Evolutionary conservation across 2,888 invertebrate genomes (phyloP), one percentile per base, ranked within the genome.

Genomic region (Dynastes maya): DNA sequence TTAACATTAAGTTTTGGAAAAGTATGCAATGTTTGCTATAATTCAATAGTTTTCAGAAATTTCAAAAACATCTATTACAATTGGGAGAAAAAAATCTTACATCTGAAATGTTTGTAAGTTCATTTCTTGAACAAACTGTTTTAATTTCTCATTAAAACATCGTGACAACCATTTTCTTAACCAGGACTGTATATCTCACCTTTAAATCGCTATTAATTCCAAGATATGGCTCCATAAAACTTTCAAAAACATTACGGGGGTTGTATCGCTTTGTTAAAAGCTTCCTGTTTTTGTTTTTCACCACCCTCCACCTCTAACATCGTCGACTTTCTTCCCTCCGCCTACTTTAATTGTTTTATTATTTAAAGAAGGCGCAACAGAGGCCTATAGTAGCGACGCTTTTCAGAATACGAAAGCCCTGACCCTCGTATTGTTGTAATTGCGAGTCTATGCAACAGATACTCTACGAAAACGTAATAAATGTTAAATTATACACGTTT

Each of bases 131-230:
- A 22, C 22, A 22, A 22, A 22, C 22, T 22, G 22, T 22, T 22
- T 22, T 22, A 22, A 22, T 22, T 22, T 22, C 22, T 22, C 22
- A 22, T 45, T 9, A 2, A 45, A 8, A 45, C 11, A 45, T 1
- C 8, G 11, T 45, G 9, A 8, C 8, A 5, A 5, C 6, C 37
- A 5, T 37, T 37, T 37, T 37, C 6, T 6, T 45, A 45, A 45
- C 8, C 45, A 32, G 11, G 32, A 27, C 29, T 63, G 13, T 32
- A 32, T 63, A 63, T 29, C 13, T 63, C 13, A n/a, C 5, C 13
- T 82, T 81, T 83, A 83, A 82, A 82, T 81, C 81, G 77, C 80
- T 81, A 83, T 82, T 82, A 83, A 81, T 81, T 67, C 65, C 40
- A 13, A 29, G 6, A 58, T 22, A 58, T 58, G 55, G 13, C 40